Evolutionary conservation across 1,140 invertebrate genomes (phyloP).

Genomic region (Samia ricini): DNA sequence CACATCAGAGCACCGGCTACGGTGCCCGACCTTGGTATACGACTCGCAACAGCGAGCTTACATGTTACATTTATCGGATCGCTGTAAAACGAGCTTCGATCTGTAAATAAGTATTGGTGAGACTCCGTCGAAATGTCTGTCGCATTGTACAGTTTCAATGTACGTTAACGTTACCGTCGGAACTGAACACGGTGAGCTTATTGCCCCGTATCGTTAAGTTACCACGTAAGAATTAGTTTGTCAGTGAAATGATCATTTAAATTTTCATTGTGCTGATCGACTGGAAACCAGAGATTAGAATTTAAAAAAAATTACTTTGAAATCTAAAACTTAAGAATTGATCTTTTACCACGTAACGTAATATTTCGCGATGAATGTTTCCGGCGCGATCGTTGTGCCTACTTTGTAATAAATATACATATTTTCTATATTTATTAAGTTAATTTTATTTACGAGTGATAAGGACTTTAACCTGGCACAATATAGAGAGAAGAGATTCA

Average conservation of each 20-base stretch:
- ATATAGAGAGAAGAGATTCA: conserved; percentile 36
- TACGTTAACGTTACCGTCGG: conserved; percentile 67
- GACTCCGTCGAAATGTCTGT: conserved; percentile 51
- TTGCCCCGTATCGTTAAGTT: conserved; percentile 75
- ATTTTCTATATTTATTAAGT: conserved; percentile 70
- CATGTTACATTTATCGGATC: conserved; percentile 47
- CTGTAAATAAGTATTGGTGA: conserved; percentile 58
- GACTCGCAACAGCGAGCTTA: conserved; percentile 45
- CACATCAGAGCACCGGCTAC: neutral
- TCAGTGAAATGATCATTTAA: conserved; percentile 57
- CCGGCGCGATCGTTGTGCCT: conserved; percentile 58
- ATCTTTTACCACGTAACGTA: conserved; percentile 70
- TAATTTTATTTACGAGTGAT: conserved; percentile 74
- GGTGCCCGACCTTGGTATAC: conserved; percentile 49
- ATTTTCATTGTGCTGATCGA: conserved; percentile 52
- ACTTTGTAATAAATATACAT: conserved; percentile 67
- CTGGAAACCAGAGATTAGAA: conserved; percentile 71
- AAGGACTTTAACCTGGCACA: conserved; percentile 67
- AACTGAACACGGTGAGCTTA: conserved; percentile 66
- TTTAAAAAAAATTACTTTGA: conserved; percentile 68
- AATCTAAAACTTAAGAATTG: conserved; percentile 68
- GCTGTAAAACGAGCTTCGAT: conserved; percentile 71
- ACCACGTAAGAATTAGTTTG: conserved; percentile 74
- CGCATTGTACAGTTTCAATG: conserved; percentile 59
- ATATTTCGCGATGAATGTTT: conserved; percentile 76